Percentiles rank a stretch among this genome's conserved stretches.
Conservation (phyloP, 2,113 vertebrate genomes). For the Lepus europaeus region DNA sequence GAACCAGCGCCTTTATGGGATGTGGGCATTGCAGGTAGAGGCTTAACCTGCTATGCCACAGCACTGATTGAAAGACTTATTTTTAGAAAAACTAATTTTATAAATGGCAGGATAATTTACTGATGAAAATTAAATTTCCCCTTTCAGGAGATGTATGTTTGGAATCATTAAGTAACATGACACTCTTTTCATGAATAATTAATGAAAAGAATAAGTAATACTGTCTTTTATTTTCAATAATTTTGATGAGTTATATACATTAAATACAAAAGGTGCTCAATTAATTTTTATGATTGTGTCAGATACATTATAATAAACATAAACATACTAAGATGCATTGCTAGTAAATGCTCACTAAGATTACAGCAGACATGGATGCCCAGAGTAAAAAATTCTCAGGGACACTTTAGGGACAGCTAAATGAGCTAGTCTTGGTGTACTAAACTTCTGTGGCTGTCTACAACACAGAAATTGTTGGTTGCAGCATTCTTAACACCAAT, state of each 20-base stretch:
- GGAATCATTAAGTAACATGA: not conserved
- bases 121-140: not conserved
- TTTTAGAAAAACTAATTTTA: not conserved
- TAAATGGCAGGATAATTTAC: not conserved
- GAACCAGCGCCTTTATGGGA: too few species aligned
- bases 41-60: too few species aligned
- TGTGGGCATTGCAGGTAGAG: too few species aligned
- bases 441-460: not conserved
- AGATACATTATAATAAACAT: too few species aligned
- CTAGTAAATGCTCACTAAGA: not conserved
- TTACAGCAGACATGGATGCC: not conserved
- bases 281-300: not conserved
- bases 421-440: not conserved
- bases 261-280: not conserved
- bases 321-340: not conserved
- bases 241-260: not conserved
- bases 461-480: not conserved
- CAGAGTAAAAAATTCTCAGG: not conserved
- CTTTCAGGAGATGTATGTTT: not conserved
- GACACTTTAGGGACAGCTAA: not conserved
- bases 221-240: not conserved
- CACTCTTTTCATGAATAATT: not conserved
- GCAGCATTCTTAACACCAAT: not conserved
- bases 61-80: too few species aligned
- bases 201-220: not conserved